Evolutionary conservation across 1,140 invertebrate species (phyloP).

Genomic region (Anastatus disparis): DNA sequence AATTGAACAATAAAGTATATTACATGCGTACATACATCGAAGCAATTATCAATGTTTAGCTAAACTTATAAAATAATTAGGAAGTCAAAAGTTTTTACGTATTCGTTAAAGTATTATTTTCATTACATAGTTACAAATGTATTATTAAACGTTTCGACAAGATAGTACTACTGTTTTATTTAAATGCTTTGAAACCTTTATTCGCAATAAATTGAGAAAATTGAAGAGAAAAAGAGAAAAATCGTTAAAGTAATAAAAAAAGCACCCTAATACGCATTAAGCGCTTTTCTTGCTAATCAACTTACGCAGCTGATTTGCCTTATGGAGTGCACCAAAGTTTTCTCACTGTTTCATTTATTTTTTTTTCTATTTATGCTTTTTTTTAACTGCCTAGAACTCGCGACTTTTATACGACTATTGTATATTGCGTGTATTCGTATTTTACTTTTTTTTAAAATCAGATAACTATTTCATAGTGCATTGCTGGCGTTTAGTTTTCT

Average conservation of each 20-base stretch:
- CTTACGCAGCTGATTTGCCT: neutral
- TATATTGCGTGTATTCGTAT: neutral
- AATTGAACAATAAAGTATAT: too few relatives aligned
- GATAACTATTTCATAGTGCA: neutral
- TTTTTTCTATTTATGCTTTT: neutral
- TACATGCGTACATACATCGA: too few relatives aligned
- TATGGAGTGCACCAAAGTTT: neutral
- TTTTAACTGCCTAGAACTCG: conserved; percentile 1
- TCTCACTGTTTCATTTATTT: neutral
- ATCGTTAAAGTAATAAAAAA: conserved; percentile 11
- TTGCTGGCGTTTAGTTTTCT: conserved; percentile 18
- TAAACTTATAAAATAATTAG: too few relatives aligned
- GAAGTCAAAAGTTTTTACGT: too few relatives aligned
- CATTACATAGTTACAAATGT: neutral
- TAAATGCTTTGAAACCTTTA: neutral
- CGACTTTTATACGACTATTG: neutral
- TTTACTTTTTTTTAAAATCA: neutral
- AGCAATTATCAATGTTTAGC: too few relatives aligned
- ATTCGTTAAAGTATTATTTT: too few relatives aligned
- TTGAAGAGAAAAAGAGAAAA: neutral
- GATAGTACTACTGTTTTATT: neutral
- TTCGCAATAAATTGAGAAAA: neutral
- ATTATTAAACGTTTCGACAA: neutral
- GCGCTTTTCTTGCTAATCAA: neutral
- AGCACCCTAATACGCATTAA: neutral